Evolutionary conservation across 2,113 vertebrate species (phyloP).

Genomic region (Hucho hucho): DNA sequence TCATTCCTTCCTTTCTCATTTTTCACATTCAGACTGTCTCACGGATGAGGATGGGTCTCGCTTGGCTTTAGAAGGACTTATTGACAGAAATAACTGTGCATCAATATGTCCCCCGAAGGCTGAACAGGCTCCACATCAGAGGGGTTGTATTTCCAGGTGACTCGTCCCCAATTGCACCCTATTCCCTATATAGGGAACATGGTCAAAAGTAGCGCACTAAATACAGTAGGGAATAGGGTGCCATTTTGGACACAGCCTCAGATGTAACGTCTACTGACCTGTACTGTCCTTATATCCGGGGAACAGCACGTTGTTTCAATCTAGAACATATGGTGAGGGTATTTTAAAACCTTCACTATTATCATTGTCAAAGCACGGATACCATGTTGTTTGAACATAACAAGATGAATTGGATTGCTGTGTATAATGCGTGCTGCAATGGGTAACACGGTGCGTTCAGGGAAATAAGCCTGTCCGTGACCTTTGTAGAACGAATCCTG

Average conservation of each 20-base stretch:
- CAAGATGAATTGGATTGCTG: slow-evolving; percentile 16
- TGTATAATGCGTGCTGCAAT: not conserved
- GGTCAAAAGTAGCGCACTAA: no score
- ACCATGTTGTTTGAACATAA: not conserved
- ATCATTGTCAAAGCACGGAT: not conserved
- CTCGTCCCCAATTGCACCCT: not conserved
- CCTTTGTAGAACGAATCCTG: not conserved
- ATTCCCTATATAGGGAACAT: not conserved
- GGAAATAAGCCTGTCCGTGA: not conserved
- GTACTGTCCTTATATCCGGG: slow-evolving; percentile 50
- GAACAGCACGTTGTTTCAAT: slow-evolving; percentile 27
- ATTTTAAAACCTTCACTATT: slow-evolving; percentile 39
- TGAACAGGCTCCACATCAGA: slow-evolving; percentile 60
- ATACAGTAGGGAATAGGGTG: not conserved
- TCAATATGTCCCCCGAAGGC: slow-evolving; percentile 75
- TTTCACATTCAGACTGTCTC: slow-evolving; percentile 71
- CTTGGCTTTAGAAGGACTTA: slow-evolving; percentile 68
- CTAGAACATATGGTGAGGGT: slow-evolving; percentile 26
- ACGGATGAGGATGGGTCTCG: slow-evolving; percentile 62
- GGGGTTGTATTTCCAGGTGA: slow-evolving; percentile 61
- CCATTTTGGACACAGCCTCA: slow-evolving; percentile 3
- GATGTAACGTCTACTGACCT: slow-evolving; percentile 60
- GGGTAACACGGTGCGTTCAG: not conserved
- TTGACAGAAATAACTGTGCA: slow-evolving; percentile 76
- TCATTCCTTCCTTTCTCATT: slow-evolving; percentile 61